Base-by-base conservation (phyloP, 1,140 invertebrate species). In the Trialeurodes vaporariorum region DNA sequence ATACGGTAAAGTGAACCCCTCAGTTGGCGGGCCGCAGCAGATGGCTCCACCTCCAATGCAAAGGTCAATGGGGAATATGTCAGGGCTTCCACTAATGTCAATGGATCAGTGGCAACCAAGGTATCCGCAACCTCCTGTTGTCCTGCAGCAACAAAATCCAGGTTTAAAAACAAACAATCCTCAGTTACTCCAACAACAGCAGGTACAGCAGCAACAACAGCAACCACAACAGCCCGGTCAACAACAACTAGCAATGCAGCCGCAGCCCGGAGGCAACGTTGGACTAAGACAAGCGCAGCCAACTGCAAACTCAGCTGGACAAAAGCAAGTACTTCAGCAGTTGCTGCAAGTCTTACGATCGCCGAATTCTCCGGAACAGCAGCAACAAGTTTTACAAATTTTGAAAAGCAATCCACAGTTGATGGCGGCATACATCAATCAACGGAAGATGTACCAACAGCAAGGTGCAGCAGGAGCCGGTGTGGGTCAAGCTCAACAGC, bases 401-500 rank as follows among this genome's bases (percentile, higher is more conserved):
- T 85, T 98, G 61, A 96, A 96, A 79, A 89, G 88, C 61, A 95
- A 98, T 82, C 95, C 95, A 61, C 92, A 92, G 68, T 82, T 98
- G 13, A 98, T 98, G 94, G 94, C 95, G 66, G 93, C 94, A 63
- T 96, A 97, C 75, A 94, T 98, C 65, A 95, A 95, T 78, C 92
- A 96, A 79, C 5, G 60, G 25, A 22, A 61, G n/a, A 22, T 61
- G 5, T 25, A 61, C n/a, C 25, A 23, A 25, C 60, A 61, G 25
- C 60, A 61, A 61, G 82, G 91, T 76, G 88, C 92, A 81, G 85
- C 87, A 72, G 67, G 70, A 66, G 24, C 22, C 62, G 71, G 73
- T 61, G 34, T 49, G 5, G 63, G 17, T 65, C 22, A 2, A 34
- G 21, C 27, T 11, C 65, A 63, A 24, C 67, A 66, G n/a, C 67